Evolutionary conservation across 2,888 invertebrate species (phyloP), one percentile per base, ranked within the genome.

Genomic region (Apamea epomidion): DNA sequence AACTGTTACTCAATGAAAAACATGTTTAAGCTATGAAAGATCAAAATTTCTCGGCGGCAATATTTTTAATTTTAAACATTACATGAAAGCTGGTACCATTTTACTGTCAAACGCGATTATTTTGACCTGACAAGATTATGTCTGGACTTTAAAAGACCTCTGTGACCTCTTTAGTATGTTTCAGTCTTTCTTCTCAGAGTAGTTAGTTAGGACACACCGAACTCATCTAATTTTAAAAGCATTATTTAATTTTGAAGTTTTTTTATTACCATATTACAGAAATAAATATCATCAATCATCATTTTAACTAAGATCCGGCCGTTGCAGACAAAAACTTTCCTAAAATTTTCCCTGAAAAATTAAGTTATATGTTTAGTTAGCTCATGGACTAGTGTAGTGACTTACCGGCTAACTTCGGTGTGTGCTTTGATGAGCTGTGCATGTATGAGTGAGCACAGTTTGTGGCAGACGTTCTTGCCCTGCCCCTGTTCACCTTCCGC

Each of bases 401-500:
- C 95, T 86, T 97, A 97, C 94, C 97, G 98, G 88, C 98, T 98
- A 76, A 98, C 98, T 95, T 98, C 98, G 0, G 98, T 98, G 90
- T 98, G 98, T 6, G 98, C 98, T 89, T 98, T 98, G 75, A 98
- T 97, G 88, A 99, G 97, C 89, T 99, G 98, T 65, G 98, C 97
- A 94, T 98, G 98, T 75, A 99, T 98, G 86, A 98, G 97, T 1
- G 98, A 98, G 93, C 98, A 98, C 21, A 99, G 97, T 91, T 98
- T 98, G 81, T 98, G 98, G 94, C 98, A 98, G 14, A 98, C 98
- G 91, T 98, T 97, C 70, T 97, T 95, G 0, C 94, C 92, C 16
- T 92, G 88, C 45, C 91, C 92, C 0, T 67, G 64, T 42, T 95
- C 95, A 32, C 88, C 91, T n/a, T 95, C 95, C 0, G 88, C 60